phyloP scores from a whole-genome alignment of 2,888 invertebrate genomes.

The Dryocosmus kuriphilus region DNA sequence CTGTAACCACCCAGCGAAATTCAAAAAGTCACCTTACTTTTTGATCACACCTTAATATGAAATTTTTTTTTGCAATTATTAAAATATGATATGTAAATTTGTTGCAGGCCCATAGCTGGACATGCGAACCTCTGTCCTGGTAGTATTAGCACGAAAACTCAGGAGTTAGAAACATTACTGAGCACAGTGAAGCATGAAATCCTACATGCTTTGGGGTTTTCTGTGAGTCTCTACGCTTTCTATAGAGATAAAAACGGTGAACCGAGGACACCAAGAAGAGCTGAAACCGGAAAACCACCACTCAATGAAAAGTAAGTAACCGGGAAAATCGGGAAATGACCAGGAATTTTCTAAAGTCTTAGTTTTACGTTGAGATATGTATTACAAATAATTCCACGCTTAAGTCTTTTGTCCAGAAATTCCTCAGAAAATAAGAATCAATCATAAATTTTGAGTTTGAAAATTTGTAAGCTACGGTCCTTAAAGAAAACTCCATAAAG shows the following conservation, averaged over 20 bases:
- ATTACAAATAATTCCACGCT: too few relatives aligned
- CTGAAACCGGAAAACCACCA: slow-evolving; percentile 92
- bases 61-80: background rate
- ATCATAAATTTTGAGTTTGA: too few relatives aligned
- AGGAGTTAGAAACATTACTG: slow-evolving; percentile 93
- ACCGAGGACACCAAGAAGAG: slow-evolving; percentile 89
- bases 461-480: too few relatives aligned
- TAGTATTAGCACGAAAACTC: slow-evolving; percentile 93
- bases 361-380: too few relatives aligned
- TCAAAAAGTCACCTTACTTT: too few relatives aligned
- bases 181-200: slow-evolving; percentile 99
- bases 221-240: slow-evolving; percentile 97
- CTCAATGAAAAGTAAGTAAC: slow-evolving; percentile 89
- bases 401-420: too few relatives aligned
- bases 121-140: slow-evolving; percentile 99
- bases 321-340: background rate
- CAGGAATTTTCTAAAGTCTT: too few relatives aligned
- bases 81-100: slow-evolving; percentile 21
- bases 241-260: slow-evolving; percentile 94
- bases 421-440: too few relatives aligned
- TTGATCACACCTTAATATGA: too few relatives aligned
- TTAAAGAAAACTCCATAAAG: too few relatives aligned
- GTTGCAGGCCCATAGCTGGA: slow-evolving; percentile 94
- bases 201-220: slow-evolving; percentile 97
- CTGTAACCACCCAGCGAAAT: too few relatives aligned